A percentile compares a stretch with the other conserved stretches of the same genome.
These are phyloP conservation scores for Taeniopygia guttata DNA, from an alignment of 2,797 vertebrate genomes.

Conservation along the genomic window DNA sequence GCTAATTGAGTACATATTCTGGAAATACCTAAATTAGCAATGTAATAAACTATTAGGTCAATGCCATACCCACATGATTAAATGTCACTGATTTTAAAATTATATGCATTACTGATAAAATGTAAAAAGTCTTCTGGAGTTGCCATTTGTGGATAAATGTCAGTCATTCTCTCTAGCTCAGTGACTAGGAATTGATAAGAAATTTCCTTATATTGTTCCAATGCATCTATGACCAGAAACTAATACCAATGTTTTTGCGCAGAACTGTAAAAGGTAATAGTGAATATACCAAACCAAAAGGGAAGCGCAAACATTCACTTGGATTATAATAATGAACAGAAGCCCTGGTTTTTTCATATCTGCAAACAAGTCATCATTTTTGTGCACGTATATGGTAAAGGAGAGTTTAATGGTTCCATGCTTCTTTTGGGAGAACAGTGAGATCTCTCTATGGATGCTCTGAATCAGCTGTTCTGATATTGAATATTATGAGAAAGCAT, in stretches of 20 bases:
- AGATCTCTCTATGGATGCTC: background rate
- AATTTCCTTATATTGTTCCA: background rate
- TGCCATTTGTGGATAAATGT: background rate
- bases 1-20: background rate
- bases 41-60: background rate
- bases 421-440: background rate
- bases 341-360: fast-evolving
- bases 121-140: background rate
- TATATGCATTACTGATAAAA: background rate
- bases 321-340: background rate
- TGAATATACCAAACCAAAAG: background rate
- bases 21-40: background rate
- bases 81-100: background rate
- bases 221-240: background rate
- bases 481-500: background rate
- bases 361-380: background rate
- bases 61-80: background rate
- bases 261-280: background rate
- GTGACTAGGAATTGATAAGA: background rate
- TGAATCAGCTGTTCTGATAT: background rate
- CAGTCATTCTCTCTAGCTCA: background rate
- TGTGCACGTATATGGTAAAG: background rate
- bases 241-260: background rate
- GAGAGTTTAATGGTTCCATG: background rate
- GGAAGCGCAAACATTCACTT: background rate